Evolutionary conservation across 2,888 invertebrate genomes (phyloP).

Genomic region (Endotricha flammealis): DNA sequence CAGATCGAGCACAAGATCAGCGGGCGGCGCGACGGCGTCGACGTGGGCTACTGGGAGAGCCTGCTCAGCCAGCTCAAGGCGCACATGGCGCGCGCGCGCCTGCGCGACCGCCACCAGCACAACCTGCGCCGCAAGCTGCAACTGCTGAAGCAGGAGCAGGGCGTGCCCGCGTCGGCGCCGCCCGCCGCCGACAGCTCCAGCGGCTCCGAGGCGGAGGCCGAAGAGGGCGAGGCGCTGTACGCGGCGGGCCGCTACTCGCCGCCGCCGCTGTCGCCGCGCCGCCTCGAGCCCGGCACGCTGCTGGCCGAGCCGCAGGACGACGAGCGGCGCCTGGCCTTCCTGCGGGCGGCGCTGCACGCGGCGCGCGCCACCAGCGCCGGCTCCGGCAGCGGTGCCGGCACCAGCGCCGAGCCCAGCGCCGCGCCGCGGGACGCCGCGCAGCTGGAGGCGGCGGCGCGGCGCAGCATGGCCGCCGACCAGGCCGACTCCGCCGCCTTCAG

Average conservation of each 20-base stretch:
- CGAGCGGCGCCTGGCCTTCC: constrained; percentile 83
- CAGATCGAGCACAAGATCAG: constrained; percentile 93
- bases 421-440: constrained; percentile 20
- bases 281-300: constrained; percentile 83
- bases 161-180: constrained; percentile 48
- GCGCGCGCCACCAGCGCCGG: constrained; percentile 61
- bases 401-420: constrained; percentile 20
- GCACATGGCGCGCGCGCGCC: constrained; percentile 94
- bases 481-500: constrained; percentile 94
- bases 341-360: constrained; percentile 82
- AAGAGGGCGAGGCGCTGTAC: constrained; percentile 70
- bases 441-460: constrained; percentile 71
- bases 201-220: constrained; percentile 11
- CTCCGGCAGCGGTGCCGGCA: constrained; percentile 77
- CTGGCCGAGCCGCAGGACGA: constrained; percentile 88
- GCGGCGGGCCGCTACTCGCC: constrained; percentile 92
- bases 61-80: constrained; percentile 96
- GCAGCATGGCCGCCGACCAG: constrained; percentile 88
- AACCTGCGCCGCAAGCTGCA: constrained; percentile 92
- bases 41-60: constrained; percentile 99
- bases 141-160: constrained; percentile 92
- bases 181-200: constrained; percentile 12
- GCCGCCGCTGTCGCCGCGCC: constrained; percentile 80
- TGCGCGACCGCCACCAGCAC: constrained; percentile 94
- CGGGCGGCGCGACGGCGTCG: constrained; percentile 91